Evolutionary conservation across 64 coral and sea anemone species (phyloP).

Genomic region (Astreopora myriophthalma): DNA sequence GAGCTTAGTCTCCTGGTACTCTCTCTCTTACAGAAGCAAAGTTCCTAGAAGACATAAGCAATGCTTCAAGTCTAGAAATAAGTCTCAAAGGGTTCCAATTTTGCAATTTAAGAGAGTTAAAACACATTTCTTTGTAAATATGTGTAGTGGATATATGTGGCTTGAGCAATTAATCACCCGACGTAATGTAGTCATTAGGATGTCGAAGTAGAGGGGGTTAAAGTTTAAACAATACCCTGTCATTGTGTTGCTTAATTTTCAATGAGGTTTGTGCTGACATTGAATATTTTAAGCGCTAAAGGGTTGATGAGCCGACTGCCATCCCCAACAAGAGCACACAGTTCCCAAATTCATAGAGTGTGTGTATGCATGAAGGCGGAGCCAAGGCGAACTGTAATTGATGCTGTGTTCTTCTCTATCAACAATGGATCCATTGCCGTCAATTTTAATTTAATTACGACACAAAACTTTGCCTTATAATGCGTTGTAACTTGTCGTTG

Average conservation of each 20-base stretch:
- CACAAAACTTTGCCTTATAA: constrained; percentile 72
- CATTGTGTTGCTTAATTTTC: constrained; percentile 53
- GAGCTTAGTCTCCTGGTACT: neutral
- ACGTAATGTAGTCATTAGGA: constrained; percentile 43
- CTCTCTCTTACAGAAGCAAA: neutral
- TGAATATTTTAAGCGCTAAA: neutral
- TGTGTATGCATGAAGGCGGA: constrained; percentile 62
- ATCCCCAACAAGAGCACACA: constrained; percentile 1
- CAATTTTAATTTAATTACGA: constrained; percentile 97
- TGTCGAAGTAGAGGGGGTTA: constrained; percentile 50
- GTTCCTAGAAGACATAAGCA: neutral
- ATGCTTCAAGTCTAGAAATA: neutral
- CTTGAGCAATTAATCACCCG: constrained; percentile 59
- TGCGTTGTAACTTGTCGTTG: constrained; percentile 43
- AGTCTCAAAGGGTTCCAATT: neutral
- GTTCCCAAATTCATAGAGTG: constrained; percentile 32
- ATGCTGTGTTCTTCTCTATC: constrained; percentile 79
- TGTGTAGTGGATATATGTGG: constrained; percentile 46
- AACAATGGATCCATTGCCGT: constrained; percentile 80
- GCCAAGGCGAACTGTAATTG: constrained; percentile 61
- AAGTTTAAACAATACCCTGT: constrained; percentile 25
- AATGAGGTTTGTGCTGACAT: constrained; percentile 5
- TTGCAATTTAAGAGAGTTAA: neutral
- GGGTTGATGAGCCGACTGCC: neutral
- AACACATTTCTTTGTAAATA: constrained; percentile 48